Evolutionary conservation across 2,888 invertebrate genomes (phyloP), one percentile per base, ranked within the genome.

Genomic region (Lepidochitona cinerea): DNA sequence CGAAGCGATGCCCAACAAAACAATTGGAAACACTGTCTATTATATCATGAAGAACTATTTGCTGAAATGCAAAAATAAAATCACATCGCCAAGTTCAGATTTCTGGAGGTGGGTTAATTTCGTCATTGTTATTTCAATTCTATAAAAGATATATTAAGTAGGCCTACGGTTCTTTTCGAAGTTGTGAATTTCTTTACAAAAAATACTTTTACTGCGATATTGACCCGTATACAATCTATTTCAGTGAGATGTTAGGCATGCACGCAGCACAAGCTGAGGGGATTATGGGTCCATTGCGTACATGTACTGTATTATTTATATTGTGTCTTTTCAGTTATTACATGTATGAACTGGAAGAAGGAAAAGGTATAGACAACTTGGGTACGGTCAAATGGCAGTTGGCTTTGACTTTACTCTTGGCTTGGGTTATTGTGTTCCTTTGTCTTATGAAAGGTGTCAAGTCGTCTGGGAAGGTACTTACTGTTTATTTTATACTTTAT

Each of bases 61-160:
- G 18, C 66, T 71, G 0, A 64, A 64, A 9, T 82, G 81, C 41
- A 81, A 77, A 26, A 66, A 70, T 65, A 74, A 76, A 59, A 59
- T 59, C 14, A 59, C 59, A 4, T 59, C 83, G 29, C 85, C 86
- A 2, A 85, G 84, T 29, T 84, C 85, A 26, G 86, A 86, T 68
- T 86, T 81, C 53, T 86, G 83, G 71, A 82, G 83, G 85, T 86
- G 72, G 79, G 81, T n/a, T n/a, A n/a, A n/a, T n/a, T n/a, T n/a
- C n/a, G n/a, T n/a, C n/a, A n/a, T n/a, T n/a, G n/a, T n/a, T n/a
- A n/a, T n/a, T n/a, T n/a, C n/a, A n/a, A n/a, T n/a, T n/a, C n/a
- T n/a, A n/a, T n/a, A n/a, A n/a, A n/a, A n/a, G n/a, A n/a, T n/a
- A n/a, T n/a, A n/a, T n/a, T n/a, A n/a, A n/a, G n/a, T n/a, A n/a